Conservation (phyloP, 2,888 invertebrate species). For the Euzetes globulus region DNA sequence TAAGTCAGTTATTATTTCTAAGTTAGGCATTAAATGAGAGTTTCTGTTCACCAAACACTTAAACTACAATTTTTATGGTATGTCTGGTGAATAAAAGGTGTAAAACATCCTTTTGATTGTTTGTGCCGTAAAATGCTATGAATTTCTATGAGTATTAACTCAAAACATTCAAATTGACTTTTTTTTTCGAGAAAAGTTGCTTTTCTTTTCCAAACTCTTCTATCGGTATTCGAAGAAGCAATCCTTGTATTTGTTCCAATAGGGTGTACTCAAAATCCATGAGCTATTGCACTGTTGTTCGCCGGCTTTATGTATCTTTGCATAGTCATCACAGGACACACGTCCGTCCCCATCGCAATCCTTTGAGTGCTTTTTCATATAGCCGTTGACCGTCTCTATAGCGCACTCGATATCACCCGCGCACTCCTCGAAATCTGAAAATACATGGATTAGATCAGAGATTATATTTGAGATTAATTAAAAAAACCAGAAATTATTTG, state of each 20-base stretch:
- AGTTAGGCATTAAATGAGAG: background rate
- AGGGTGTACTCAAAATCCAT: background rate
- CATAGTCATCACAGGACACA: conserved; percentile 34
- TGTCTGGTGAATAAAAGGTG: too few relatives aligned
- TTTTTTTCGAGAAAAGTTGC: background rate
- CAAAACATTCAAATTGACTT: background rate
- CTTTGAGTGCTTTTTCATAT: conserved; percentile 20
- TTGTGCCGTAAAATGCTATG: too few relatives aligned
- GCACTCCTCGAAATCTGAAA: conserved; percentile 35
- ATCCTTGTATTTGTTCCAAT: conserved; percentile 22
- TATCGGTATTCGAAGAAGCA: conserved; percentile 7
- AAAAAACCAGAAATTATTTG: too few relatives aligned
- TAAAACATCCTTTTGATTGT: too few relatives aligned
- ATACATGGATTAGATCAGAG: too few relatives aligned
- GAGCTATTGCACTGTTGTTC: conserved; percentile 11
- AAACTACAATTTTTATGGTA: too few relatives aligned
- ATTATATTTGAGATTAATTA: too few relatives aligned
- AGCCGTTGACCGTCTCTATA: conserved; percentile 31
- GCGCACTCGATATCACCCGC: conserved; percentile 34
- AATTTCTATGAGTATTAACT: too few relatives aligned
- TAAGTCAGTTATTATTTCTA: background rate
- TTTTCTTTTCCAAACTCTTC: background rate
- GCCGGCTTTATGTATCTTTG: conserved; percentile 28
- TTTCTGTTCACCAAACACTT: background rate
- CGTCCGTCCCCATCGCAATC: conserved; percentile 34